Conservation (phyloP, 2,113 vertebrate genomes). For the Leucosticte australis region DNA sequence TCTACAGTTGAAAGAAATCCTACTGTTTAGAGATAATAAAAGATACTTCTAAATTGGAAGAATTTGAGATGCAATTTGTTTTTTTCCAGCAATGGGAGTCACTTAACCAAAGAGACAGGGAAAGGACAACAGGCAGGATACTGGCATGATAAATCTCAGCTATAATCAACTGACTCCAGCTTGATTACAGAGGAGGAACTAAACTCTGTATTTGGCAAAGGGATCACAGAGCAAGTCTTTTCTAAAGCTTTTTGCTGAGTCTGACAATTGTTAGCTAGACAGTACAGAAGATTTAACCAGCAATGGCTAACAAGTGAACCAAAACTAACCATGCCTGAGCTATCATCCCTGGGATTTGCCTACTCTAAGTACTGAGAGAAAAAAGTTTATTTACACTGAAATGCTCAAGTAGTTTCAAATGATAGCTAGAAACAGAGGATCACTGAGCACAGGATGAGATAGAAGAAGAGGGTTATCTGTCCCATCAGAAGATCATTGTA, state of each 20-base stretch:
- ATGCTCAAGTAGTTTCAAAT: background rate
- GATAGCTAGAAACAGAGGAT: background rate
- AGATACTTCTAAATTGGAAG: background rate
- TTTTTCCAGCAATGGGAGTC: background rate
- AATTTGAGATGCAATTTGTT: background rate
- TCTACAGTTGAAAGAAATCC: conserved; percentile 17
- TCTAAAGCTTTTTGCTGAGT: conserved; percentile 54
- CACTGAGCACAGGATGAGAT: fast-evolving
- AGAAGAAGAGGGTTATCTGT: background rate
- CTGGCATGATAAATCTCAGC: conserved; percentile 31
- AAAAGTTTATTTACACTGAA: background rate
- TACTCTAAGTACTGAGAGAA: background rate
- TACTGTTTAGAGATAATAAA: background rate
- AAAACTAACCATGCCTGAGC: conserved; percentile 21
- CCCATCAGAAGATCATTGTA: background rate
- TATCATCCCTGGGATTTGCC: background rate
- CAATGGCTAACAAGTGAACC: conserved; percentile 29
- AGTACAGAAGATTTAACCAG: conserved; percentile 33
- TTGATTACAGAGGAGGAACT: conserved; percentile 58
- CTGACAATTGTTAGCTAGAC: conserved; percentile 11
- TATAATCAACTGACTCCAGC: conserved; percentile 55
- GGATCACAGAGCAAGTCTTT: conserved; percentile 41
- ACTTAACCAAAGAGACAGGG: conserved; percentile 18
- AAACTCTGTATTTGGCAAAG: conserved; percentile 56
- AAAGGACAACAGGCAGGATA: conserved; percentile 30